phyloP scores from a whole-genome alignment of 2,888 invertebrate genomes.

The Dynastes tityus region DNA sequence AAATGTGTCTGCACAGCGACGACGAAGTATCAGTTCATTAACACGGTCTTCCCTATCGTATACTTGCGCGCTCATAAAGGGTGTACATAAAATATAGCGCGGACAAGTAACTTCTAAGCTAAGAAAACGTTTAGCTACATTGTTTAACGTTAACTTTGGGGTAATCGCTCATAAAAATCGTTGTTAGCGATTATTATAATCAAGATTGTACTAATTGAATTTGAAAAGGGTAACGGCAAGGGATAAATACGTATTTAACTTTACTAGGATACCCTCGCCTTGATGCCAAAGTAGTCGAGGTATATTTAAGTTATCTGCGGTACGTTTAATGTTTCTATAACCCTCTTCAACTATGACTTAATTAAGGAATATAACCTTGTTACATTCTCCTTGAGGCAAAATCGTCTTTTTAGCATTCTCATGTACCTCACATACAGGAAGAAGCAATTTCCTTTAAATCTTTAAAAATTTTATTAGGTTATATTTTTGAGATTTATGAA shows the following conservation, averaged over 20 bases:
- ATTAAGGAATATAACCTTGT: not conserved
- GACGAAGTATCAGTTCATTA: not conserved
- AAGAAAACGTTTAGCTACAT: conserved; percentile 1
- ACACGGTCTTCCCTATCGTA: not conserved
- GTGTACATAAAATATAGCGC: conserved; percentile 23
- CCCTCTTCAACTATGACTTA: not conserved
- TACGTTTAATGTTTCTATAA: not conserved
- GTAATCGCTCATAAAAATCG: conserved; percentile 11
- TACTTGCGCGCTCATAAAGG: not conserved
- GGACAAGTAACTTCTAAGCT: conserved; percentile 2
- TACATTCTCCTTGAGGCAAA: no score
- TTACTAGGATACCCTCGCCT: not conserved
- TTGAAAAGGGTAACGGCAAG: not conserved
- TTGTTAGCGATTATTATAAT: conserved; percentile 18
- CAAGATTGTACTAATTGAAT: conserved; percentile 26
- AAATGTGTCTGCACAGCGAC: not conserved
- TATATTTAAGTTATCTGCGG: not conserved
- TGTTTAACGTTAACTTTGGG: conserved; percentile 15
- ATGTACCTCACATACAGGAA: no score
- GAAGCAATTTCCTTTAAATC: no score
- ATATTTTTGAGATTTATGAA: no score
- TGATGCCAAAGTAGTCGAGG: not conserved
- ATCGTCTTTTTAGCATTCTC: no score
- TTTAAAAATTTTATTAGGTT: no score
- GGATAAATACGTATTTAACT: conserved; percentile 1